Evolutionary conservation across 2,888 invertebrate genomes (phyloP), one percentile per base, ranked within the genome.

Genomic region (Sericinus montela): DNA sequence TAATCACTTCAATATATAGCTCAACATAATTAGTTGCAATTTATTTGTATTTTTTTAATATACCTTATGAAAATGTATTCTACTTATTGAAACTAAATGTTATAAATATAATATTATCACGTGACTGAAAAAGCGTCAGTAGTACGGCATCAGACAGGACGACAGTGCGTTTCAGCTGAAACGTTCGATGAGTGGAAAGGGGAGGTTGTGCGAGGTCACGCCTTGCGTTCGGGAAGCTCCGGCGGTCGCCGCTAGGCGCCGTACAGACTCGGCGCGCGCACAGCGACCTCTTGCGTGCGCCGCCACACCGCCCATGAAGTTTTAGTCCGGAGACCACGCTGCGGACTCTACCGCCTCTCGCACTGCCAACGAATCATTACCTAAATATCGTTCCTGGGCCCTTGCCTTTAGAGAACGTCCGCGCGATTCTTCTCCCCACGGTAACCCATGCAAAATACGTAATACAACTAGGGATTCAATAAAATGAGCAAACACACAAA

Each of bases 341-440:
- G 86, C 82, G 77, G 82, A 71, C 78, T 72, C 80, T 70, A 62
- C 80, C 79, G 80, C 79, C 72, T 78, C 69, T 72, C 69, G 74
- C 83, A 84, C 85, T 84, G 85, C 85, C 85, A 82, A 69, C 72
- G 61, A 80, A 82, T 77, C 76, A 73, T 82, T 80, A 80, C 80
- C 77, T 72, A 68, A 75, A 78, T 75, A 77, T 64, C 74, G 80
- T 79, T 80, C 77, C 75, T 67, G 75, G 72, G 77, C 73, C 69
- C 68, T 72, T 67, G 75, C 72, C 71, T 75, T 65, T 62, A 58
- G 70, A 60, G 71, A 75, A 77, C 75, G 67, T 62, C 65, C 61
- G 62, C 80, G 81, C 76, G 81, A 74, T 68, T 70, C 59, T 59
- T 62, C 62, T 54, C 42, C 55, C 55, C 51, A 19, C 53, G 50